Percentiles rank a stretch among this genome's conserved stretches.
Evolutionary conservation across 1,140 invertebrate species (phyloP).

Genomic region (Stenopsyche tienmushanensis): DNA sequence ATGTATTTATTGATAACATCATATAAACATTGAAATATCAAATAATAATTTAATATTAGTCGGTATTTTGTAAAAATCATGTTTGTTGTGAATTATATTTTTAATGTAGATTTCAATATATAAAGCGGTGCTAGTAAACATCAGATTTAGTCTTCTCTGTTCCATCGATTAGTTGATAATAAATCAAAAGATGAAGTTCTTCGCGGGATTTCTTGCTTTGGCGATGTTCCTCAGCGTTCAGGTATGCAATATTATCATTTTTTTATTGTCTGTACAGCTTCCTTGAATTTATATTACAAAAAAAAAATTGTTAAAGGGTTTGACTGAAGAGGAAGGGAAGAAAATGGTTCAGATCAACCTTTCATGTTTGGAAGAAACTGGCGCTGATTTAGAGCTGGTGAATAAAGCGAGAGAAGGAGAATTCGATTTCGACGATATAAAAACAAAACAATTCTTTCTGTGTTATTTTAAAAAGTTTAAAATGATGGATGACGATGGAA

Average conservation of each 20-base stretch:
- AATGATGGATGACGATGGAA: conserved; percentile 26
- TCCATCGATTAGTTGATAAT: too few species aligned
- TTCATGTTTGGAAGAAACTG: conserved; percentile 25
- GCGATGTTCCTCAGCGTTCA: background rate
- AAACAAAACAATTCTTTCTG: conserved; percentile 27
- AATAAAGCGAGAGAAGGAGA: conserved; percentile 33
- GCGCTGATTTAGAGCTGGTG: conserved; percentile 27
- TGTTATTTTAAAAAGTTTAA: conserved; percentile 35
- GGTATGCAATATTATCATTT: background rate
- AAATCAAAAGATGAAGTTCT: conserved; percentile 12
- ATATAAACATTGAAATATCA: too few species aligned
- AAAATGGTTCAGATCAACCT: conserved; percentile 25
- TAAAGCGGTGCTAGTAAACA: too few species aligned
- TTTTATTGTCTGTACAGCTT: background rate
- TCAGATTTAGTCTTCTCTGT: too few species aligned
- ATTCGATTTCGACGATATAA: conserved; percentile 12
- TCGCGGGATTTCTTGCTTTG: background rate
- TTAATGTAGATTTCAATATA: too few species aligned
- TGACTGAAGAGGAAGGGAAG: conserved; percentile 24
- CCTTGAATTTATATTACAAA: background rate
- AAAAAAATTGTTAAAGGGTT: background rate
- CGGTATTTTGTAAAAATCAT: too few species aligned
- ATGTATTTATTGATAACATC: too few species aligned
- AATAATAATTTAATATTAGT: too few species aligned
- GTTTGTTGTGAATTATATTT: too few species aligned